Conservation (phyloP, 2,888 invertebrate species). For the Lithophane ornitopus region DNA sequence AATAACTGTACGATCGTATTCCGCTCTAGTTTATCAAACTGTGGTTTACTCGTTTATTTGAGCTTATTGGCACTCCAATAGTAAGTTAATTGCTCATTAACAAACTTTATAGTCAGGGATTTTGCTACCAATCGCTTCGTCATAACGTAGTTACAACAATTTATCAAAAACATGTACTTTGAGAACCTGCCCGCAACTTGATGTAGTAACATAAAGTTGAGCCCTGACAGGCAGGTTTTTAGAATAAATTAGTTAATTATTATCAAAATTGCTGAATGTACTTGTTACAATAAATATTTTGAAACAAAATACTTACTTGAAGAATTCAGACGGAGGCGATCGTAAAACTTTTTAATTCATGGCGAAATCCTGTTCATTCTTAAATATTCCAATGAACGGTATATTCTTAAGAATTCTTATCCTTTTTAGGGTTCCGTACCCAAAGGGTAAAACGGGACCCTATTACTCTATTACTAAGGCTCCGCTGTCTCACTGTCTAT, state of each 20-base stretch:
- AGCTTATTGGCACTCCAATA: constrained; percentile 32
- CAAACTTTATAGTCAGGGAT: constrained; percentile 38
- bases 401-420: background rate
- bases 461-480: too few species aligned
- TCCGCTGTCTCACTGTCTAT: too few species aligned
- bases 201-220: background rate
- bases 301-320: constrained; percentile 21
- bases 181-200: constrained; percentile 5
- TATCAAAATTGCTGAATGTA: background rate
- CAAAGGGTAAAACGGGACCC: too few species aligned
- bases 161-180: constrained; percentile 1
- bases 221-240: too few species aligned
- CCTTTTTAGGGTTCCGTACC: too few species aligned
- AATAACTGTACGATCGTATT: constrained; percentile 33
- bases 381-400: background rate
- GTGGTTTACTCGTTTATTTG: constrained; percentile 54
- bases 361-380: background rate
- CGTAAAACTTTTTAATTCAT: constrained; percentile 19
- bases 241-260: background rate
- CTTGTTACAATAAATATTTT: background rate
- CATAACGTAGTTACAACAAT: constrained; percentile 2
- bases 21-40: background rate
- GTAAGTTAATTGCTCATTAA: constrained; percentile 55
- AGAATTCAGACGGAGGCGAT: background rate
- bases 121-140: constrained; percentile 15